Evolutionary conservation across 1,140 invertebrate species (phyloP).

Genomic region (Drosophila orena): DNA sequence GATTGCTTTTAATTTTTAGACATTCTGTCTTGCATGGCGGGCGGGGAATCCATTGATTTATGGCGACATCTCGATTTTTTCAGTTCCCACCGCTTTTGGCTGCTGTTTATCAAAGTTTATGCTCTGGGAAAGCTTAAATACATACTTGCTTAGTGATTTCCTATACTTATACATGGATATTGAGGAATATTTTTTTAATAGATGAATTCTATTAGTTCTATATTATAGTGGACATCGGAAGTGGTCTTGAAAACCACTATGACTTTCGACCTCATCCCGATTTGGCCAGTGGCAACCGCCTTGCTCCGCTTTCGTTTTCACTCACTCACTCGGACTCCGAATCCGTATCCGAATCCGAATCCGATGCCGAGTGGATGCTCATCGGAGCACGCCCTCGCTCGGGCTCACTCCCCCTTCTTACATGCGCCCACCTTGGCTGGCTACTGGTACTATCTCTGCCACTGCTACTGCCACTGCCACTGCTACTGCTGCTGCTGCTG

Average conservation of each 20-base stretch:
- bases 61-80: not conserved
- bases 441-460: constrained; percentile 1
- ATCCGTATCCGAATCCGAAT: not conserved
- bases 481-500: not conserved
- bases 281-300: constrained; percentile 3
- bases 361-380: constrained; percentile 1
- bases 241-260: not conserved
- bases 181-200: too few relatives aligned
- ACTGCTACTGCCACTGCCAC: too few relatives aligned
- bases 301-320: constrained; percentile 43
- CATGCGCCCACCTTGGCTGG: constrained; percentile 14
- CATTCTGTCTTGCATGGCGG: not conserved
- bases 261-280: constrained; percentile 3
- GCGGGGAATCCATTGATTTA: constrained; percentile 3
- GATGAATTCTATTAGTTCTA: too few relatives aligned
- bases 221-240: too few relatives aligned
- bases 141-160: not conserved
- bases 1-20: constrained; percentile 6
- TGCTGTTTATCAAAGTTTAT: not conserved
- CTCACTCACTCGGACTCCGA: constrained; percentile 18
- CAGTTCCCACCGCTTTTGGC: constrained; percentile 3
- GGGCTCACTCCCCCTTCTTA: constrained; percentile 17
- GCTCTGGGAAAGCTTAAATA: not conserved
- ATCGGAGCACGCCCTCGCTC: constrained; percentile 5
- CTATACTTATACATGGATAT: too few relatives aligned